A percentile compares a stretch with the other conserved stretches of the same genome.
phyloP scores from a whole-genome alignment of 2,888 invertebrate species.

The Xanthostigma xanthostigma region DNA sequence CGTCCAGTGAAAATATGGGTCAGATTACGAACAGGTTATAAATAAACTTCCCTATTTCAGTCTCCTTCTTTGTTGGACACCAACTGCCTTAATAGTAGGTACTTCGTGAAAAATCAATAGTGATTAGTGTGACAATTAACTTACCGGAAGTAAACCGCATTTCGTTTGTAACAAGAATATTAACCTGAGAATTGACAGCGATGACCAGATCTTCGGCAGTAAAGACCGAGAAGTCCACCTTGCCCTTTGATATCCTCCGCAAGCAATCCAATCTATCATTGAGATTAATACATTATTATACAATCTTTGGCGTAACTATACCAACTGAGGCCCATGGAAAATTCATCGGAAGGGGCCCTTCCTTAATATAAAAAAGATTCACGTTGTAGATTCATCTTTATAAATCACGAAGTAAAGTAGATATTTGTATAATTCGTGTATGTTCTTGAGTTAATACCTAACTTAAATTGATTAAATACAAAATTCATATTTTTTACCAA shows the following conservation, averaged over 20 bases:
- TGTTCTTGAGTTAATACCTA: too few species aligned
- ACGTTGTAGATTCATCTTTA: too few species aligned
- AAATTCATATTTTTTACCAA: too few species aligned
- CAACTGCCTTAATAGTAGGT: too few species aligned
- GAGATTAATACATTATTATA: conserved; percentile 10
- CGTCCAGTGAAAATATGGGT: not conserved
- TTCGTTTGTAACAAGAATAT: conserved; percentile 56
- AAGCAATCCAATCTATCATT: conserved; percentile 59
- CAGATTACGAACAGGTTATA: not conserved
- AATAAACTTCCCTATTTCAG: not conserved
- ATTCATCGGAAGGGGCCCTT: too few species aligned
- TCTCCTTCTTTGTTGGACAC: too few species aligned
- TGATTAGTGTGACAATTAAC: conserved; percentile 8
- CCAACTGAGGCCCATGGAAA: too few species aligned
- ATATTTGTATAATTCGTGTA: too few species aligned
- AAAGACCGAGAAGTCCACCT: conserved; percentile 72
- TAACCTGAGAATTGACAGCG: conserved; percentile 47
- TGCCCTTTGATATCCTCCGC: conserved; percentile 55
- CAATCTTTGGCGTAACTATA: too few species aligned
- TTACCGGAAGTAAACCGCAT: conserved; percentile 40
- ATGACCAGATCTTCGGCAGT: conserved; percentile 74
- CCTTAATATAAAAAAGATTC: too few species aligned
- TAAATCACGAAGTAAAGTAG: too few species aligned
- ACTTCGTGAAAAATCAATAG: not conserved
- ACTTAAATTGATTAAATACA: too few species aligned